Evolutionary conservation across 2,113 vertebrate genomes (phyloP).

Genomic region (Raja brachyura): DNA sequence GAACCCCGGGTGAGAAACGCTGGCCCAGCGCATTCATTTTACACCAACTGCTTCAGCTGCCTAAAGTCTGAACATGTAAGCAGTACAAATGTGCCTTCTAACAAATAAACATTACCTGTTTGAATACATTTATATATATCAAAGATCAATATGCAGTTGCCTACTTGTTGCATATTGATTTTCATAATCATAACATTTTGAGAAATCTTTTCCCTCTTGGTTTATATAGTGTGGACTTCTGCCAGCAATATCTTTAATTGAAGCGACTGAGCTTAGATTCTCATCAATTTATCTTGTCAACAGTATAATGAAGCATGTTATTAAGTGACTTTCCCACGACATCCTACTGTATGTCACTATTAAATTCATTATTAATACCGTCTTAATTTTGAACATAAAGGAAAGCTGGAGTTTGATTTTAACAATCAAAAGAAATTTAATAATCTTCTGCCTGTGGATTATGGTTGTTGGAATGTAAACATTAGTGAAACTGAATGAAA

Average conservation of each 20-base stretch:
- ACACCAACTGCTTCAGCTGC: too few relatives aligned
- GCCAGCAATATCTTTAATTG: neutral
- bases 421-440: neutral
- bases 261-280: neutral
- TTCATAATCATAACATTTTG: neutral
- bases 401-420: neutral
- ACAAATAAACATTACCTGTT: too few relatives aligned
- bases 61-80: too few relatives aligned
- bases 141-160: too few relatives aligned
- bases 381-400: neutral
- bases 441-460: neutral
- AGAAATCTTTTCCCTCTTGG: neutral
- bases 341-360: neutral
- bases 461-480: neutral
- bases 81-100: too few relatives aligned
- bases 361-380: neutral
- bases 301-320: conserved; percentile 8
- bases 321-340: conserved; percentile 19
- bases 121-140: too few relatives aligned
- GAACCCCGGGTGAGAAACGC: too few relatives aligned
- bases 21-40: too few relatives aligned
- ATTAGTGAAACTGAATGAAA: neutral
- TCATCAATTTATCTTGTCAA: conserved; percentile 15
- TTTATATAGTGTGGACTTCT: too few relatives aligned
- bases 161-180: neutral